A percentile compares a stretch with the other conserved stretches of the same genome.
These are phyloP conservation scores for Luscinia megarhynchos DNA, from an alignment of 2,797 vertebrate species.

Conservation along the genomic window DNA sequence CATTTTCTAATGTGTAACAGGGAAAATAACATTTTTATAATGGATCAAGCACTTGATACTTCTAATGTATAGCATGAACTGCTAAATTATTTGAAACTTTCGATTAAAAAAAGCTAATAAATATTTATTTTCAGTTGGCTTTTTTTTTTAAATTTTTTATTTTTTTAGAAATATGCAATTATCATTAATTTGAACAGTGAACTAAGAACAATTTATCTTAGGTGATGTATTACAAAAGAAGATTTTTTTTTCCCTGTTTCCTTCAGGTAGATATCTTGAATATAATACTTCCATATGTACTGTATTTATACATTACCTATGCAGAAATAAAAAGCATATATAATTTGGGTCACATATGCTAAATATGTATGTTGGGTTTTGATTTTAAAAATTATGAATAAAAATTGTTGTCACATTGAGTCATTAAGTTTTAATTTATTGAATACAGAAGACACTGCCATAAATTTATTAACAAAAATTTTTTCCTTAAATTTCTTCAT, in stretches of 20 bases:
- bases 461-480: neutral
- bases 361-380: neutral
- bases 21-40: neutral
- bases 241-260: neutral
- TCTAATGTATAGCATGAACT: neutral
- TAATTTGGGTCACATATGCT: neutral
- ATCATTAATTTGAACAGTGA: neutral
- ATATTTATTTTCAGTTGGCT: fast-evolving
- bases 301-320: neutral
- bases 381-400: neutral
- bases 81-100: neutral
- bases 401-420: neutral
- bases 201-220: neutral
- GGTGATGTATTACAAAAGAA: neutral
- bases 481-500: neutral
- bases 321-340: neutral
- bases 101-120: neutral
- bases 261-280: neutral
- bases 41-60: neutral
- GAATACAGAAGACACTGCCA: neutral
- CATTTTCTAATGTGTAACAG: neutral
- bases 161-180: neutral
- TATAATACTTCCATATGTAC: neutral
- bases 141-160: neutral
- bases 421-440: neutral